Evolutionary conservation across 2,113 vertebrate genomes (phyloP).

Genomic region (Andinoacara biseriatus): DNA sequence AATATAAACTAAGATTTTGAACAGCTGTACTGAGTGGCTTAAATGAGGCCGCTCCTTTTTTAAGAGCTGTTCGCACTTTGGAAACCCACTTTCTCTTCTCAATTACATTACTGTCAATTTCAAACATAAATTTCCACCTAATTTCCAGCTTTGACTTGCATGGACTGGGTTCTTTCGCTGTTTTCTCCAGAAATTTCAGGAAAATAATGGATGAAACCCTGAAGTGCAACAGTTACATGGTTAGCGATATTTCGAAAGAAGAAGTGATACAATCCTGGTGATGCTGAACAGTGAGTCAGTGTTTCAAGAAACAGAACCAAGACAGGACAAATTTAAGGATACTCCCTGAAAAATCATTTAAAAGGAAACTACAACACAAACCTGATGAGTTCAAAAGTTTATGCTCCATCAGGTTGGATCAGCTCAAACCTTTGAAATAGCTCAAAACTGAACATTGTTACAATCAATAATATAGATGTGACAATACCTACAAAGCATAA

Average conservation of each 20-base stretch:
- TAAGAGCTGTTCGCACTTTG: background rate
- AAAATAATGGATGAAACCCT: background rate
- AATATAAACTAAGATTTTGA: fast-evolving
- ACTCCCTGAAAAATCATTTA: background rate
- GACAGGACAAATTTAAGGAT: background rate
- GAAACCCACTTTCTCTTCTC: background rate
- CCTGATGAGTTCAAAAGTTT: background rate
- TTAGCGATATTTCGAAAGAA: background rate
- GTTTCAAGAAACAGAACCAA: background rate
- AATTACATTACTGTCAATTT: background rate
- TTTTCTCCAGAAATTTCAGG: background rate
- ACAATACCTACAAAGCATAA: background rate
- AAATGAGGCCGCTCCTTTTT: background rate
- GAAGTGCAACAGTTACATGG: background rate
- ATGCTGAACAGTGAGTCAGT: background rate
- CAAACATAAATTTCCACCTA: background rate
- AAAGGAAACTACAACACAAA: background rate
- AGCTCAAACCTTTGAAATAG: no score
- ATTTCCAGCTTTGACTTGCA: background rate
- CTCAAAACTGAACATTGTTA: background rate
- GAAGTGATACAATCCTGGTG: background rate
- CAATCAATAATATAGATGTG: background rate
- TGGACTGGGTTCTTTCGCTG: background rate
- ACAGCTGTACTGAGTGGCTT: background rate
- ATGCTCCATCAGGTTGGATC: no score